phyloP scores from a whole-genome alignment of 1,140 invertebrate species.

The Drosophila melanica region DNA sequence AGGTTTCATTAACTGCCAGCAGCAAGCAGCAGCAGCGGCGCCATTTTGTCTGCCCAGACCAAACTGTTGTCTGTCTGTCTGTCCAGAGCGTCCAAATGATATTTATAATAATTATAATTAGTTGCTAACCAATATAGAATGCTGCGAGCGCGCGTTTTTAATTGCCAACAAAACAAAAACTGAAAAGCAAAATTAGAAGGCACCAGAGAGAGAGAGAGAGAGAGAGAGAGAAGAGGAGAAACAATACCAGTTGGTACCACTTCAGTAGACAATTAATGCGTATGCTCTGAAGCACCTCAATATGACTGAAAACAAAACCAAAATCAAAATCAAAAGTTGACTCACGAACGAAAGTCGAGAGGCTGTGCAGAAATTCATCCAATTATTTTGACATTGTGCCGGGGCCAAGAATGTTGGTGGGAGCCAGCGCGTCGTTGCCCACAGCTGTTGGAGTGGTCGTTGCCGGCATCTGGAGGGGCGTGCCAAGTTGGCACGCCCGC shows the following conservation, averaged over 20 bases:
- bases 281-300: constrained; percentile 68
- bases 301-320: constrained; percentile 40
- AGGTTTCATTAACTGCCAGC: constrained; percentile 57
- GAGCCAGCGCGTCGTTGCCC: constrained; percentile 3
- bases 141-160: constrained; percentile 56
- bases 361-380: constrained; percentile 66
- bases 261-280: constrained; percentile 61
- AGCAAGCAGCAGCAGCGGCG: constrained; percentile 41
- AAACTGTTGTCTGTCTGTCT: not conserved
- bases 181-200: constrained; percentile 5
- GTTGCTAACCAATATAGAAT: constrained; percentile 55
- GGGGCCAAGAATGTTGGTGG: constrained; percentile 23
- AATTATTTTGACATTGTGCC: constrained; percentile 79
- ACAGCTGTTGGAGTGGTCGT: constrained; percentile 27
- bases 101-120: constrained; percentile 71
- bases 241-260: not conserved
- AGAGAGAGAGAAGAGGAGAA: too few species aligned
- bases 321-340: constrained; percentile 13
- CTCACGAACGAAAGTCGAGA: constrained; percentile 16
- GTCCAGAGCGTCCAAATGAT: constrained; percentile 22
- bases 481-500: constrained; percentile 39
- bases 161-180: constrained; percentile 48
- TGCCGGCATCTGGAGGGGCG: constrained; percentile 27
- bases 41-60: constrained; percentile 63
- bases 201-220: not conserved